Base-by-base conservation (phyloP, 2,113 vertebrate genomes). In the Charina bottae region DNA sequence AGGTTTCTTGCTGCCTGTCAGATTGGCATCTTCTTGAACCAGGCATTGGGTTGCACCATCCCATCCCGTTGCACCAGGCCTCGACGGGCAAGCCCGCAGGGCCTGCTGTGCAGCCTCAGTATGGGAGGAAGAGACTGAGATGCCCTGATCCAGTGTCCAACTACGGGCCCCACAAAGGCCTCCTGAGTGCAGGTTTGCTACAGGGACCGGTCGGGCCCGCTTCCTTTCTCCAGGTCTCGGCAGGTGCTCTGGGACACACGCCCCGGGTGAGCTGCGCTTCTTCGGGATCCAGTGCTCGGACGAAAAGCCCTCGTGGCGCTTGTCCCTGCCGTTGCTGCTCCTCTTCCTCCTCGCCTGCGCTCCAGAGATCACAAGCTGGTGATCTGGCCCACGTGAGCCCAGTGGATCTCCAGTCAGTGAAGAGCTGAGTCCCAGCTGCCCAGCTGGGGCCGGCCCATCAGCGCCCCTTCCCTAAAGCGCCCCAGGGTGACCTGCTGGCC, bases 1-100 rank as follows among this genome's bases (percentile, higher is more conserved):
- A 9, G 94, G 92, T 88, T 68, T 90, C 58, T 42, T 37, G 24
- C 55, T 26, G 1, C 60, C n/a, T 91, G 2, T 91, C 68, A 87
- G 23, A 64, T 55, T 62, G 72, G n/a, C 90, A 83, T n/a, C 64
- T 10, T 12, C 49, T 42, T 58, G 1, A 92, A 83, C 23, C 88
- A 3, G 3, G 26, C 56, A n/a, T 87, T 55, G 37, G 89, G 37
- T 6, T 53, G 42, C 72, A 78, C 83, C 17, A 60, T 64, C 33
- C 7, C 26, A 33, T 49, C 42, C 42, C 24, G 8, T 28, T 68
- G 83, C n/a, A 68, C 3, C 23, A 46, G 78, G 21, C 15, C 37
- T 83, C 17, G 33, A 46, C 17, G 37, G 37, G 78, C 83, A 5
- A 46, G 33, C 46, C 91, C 59, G 86, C 56, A 42, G 1, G 10